phyloP scores from a whole-genome alignment of 2,888 invertebrate genomes.

The Acutogordius australiensis region DNA sequence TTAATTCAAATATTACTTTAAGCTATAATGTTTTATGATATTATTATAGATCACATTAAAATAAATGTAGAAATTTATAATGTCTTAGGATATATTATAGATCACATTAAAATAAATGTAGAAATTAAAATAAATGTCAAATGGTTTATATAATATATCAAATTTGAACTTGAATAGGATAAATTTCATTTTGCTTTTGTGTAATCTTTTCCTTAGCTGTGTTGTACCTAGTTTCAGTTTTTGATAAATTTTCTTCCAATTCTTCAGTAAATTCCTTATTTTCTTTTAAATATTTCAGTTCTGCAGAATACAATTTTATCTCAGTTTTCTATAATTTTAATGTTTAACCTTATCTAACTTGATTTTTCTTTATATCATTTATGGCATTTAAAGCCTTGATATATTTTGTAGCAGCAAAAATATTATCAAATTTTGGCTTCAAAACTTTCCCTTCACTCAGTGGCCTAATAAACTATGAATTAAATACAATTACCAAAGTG shows the following conservation, averaged over 20 bases:
- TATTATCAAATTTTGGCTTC: constrained; percentile 81
- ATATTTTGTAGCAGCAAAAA: constrained; percentile 73
- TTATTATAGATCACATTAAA: no score
- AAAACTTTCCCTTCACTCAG: constrained; percentile 65
- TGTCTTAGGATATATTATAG: no score
- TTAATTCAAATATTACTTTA: no score
- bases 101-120: no score
- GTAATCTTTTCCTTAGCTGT: constrained; percentile 34
- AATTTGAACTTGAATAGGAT: constrained; percentile 15
- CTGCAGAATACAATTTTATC: constrained; percentile 19
- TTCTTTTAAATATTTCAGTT: constrained; percentile 22
- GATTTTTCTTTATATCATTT: constrained; percentile 17
- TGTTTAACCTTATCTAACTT: constrained; percentile 13
- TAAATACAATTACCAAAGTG: constrained; percentile 37
- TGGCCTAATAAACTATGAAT: constrained; percentile 35
- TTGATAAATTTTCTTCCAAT: constrained; percentile 31
- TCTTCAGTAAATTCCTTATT: constrained; percentile 23
- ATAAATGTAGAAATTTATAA: no score
- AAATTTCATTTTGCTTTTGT: constrained; percentile 24
- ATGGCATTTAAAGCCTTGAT: constrained; percentile 49
- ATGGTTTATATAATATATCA: no score
- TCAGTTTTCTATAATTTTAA: constrained; percentile 14
- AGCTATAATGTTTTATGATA: no score
- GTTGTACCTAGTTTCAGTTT: constrained; percentile 34
- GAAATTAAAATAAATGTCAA: no score